Evolutionary conservation across 2,888 invertebrate genomes (phyloP).

Genomic region (Stenotaenia linearis): DNA sequence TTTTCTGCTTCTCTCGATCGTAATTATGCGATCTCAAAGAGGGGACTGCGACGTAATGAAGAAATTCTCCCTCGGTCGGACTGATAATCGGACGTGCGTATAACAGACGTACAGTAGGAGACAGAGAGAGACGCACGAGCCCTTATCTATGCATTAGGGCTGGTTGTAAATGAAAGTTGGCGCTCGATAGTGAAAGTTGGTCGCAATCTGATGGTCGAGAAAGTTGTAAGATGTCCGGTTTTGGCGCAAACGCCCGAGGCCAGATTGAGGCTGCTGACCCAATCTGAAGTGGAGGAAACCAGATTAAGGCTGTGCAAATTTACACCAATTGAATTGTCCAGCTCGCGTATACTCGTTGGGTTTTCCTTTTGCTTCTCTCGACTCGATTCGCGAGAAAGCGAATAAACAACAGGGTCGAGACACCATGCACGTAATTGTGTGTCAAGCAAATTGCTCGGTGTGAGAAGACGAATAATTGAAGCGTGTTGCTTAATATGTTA

Average conservation of each 20-base stretch:
- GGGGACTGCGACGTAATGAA: neutral
- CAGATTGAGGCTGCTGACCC: neutral
- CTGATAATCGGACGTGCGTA: neutral
- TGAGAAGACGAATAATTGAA: slow-evolving; percentile 15
- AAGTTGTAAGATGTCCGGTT: neutral
- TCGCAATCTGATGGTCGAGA: neutral
- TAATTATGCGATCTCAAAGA: neutral
- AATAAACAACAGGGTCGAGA: slow-evolving; percentile 11
- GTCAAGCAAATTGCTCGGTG: slow-evolving; percentile 15
- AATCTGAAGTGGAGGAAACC: slow-evolving; percentile 28
- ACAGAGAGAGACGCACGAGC: neutral
- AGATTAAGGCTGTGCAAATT: slow-evolving; percentile 32
- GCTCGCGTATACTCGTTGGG: neutral
- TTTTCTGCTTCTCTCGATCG: neutral
- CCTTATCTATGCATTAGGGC: neutral
- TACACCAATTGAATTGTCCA: slow-evolving; percentile 31
- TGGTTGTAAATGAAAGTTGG: neutral
- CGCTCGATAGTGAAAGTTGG: neutral
- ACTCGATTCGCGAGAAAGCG: neutral
- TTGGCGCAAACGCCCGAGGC: neutral
- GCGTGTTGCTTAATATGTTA: slow-evolving; percentile 19
- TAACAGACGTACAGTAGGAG: neutral
- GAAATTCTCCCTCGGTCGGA: neutral
- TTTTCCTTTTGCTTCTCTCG: neutral
- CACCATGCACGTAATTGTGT: slow-evolving; percentile 15